phyloP scores from a whole-genome alignment of 2,113 vertebrate genomes.

The Thermophis baileyi region DNA sequence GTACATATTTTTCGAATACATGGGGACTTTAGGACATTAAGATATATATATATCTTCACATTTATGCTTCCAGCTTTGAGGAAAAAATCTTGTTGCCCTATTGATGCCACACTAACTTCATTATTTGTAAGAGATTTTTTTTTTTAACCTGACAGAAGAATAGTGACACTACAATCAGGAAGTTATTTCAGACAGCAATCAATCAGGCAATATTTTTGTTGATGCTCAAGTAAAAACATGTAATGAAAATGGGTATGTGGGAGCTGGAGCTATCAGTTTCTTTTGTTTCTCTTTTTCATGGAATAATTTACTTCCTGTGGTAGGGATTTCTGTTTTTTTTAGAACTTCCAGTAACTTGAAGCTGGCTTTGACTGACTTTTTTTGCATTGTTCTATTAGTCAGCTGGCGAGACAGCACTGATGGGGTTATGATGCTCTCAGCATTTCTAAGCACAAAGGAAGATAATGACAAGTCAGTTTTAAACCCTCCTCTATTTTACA shows the following conservation, averaged over 20 bases:
- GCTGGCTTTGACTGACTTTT: background rate
- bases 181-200: background rate
- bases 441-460: background rate
- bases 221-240: background rate
- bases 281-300: background rate
- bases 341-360: background rate
- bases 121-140: background rate
- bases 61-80: background rate
- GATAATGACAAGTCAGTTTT: background rate
- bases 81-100: background rate
- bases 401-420: background rate
- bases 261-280: background rate
- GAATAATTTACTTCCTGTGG: background rate
- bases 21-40: too few relatives aligned
- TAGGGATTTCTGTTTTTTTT: background rate
- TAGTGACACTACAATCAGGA: background rate
- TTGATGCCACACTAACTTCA: background rate
- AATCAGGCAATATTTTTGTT: background rate
- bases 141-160: background rate
- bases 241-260: background rate
- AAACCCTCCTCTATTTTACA: background rate
- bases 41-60: background rate
- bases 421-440: background rate
- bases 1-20: too few relatives aligned
- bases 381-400: background rate